Percentiles rank a stretch among this genome's conserved stretches.
phyloP scores from a whole-genome alignment of 2,888 invertebrate genomes.

The Hirtodrosophila confusa region DNA sequence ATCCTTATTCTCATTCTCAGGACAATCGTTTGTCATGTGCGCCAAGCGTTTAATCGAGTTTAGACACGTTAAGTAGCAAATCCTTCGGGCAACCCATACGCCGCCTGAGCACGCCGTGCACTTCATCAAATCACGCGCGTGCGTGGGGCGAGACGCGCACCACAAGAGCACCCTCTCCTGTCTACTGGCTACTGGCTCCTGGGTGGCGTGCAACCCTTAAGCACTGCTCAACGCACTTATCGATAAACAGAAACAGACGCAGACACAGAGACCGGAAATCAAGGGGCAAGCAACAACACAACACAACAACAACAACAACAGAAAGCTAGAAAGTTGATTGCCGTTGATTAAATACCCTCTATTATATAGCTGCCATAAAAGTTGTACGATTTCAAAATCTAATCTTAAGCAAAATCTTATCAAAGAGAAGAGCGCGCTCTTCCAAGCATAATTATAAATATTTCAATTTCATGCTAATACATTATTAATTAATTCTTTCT shows the following conservation, averaged over 20 bases:
- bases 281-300: constrained; percentile 1
- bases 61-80: constrained; percentile 47
- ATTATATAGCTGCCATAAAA: no score
- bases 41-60: constrained; percentile 46
- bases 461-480: no score
- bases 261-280: constrained; percentile 28
- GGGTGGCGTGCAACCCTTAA: constrained; percentile 41
- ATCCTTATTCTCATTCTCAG: constrained; percentile 4
- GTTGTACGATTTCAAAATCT: no score
- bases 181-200: neutral
- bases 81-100: constrained; percentile 13
- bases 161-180: constrained; percentile 6
- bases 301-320: constrained; percentile 5
- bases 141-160: constrained; percentile 3
- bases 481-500: no score
- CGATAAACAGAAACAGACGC: constrained; percentile 32
- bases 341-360: no score
- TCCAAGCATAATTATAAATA: no score
- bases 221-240: constrained; percentile 37
- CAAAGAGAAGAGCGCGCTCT: no score
- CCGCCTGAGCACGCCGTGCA: neutral
- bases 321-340: no score
- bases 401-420: no score
- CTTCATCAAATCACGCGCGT: constrained; percentile 7
- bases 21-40: constrained; percentile 12